phyloP scores from a whole-genome alignment of 2,888 invertebrate species.

The Sylvicola cinctus region DNA sequence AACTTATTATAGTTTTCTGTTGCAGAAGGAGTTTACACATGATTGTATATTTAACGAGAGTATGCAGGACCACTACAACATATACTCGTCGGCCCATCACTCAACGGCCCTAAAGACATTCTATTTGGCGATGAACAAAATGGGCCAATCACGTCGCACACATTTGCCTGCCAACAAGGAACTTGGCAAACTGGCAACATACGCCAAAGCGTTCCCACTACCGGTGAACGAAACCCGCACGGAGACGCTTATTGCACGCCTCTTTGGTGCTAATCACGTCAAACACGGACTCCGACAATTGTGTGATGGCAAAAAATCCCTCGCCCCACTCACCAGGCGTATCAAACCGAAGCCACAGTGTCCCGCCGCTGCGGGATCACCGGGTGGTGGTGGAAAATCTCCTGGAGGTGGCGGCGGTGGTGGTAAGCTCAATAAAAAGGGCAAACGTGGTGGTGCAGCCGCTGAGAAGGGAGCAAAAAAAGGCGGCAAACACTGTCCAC shows the following conservation, averaged over 20 bases:
- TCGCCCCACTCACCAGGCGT: constrained; percentile 22
- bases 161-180: constrained; percentile 44
- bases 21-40: constrained; percentile 66
- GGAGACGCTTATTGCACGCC: constrained; percentile 29
- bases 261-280: constrained; percentile 27
- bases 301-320: constrained; percentile 26
- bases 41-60: constrained; percentile 76
- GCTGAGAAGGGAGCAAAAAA: not conserved
- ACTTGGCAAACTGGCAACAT: constrained; percentile 52
- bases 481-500: not conserved
- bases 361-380: constrained; percentile 6
- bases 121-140: constrained; percentile 56
- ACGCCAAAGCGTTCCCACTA: constrained; percentile 48
- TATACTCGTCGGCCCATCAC: constrained; percentile 57
- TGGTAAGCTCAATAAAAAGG: not conserved
- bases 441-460: no score
- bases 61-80: constrained; percentile 69
- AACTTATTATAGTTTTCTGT: no score
- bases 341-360: constrained; percentile 26
- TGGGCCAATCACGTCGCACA: constrained; percentile 50
- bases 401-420: constrained; percentile 12
- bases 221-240: constrained; percentile 30
- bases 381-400: constrained; percentile 3
- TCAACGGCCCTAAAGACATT: constrained; percentile 47
- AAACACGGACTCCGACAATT: constrained; percentile 26